Evolutionary conservation across 2,888 invertebrate species (phyloP), one percentile per base, ranked within the genome.

Genomic region (Parapristionchus giblindavisi): DNA sequence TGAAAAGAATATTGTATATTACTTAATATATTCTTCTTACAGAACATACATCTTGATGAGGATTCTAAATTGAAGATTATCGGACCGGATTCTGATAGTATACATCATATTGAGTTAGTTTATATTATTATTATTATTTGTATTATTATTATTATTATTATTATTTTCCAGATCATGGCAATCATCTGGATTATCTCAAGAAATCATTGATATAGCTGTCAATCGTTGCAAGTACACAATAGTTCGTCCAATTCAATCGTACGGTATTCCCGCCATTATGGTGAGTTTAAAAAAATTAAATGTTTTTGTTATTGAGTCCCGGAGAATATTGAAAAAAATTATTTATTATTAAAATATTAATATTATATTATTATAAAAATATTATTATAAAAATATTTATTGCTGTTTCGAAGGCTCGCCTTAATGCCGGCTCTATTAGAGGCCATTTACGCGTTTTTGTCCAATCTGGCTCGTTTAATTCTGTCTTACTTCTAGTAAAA

Each of bases 141-240:
- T 14, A 21, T 61, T 11, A 61, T n/a, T n/a, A n/a, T n/a, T n/a
- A n/a, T n/a, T n/a, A n/a, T 21, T 61, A 36, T 29, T 48, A 34
- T 24, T 6, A 17, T 76, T 24, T 21, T 77, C 27, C 56, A 81
- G 81, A 2, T 78, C 78, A 0, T 84, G 84, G 84, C 60, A 75
- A 14, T 79, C 81, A 32, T 79, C 80, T 1, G 77, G 77, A 0
- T 75, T 84, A 8, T 60, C 81, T 36, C 54, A 60, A 36, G 34
- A 14, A 3, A 48, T 81, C 2, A 63, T 80, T 54, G 51, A 80
- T 17, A 32, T 58, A 2, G 75, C 77, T 52, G 34, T 79, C 21
- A 48, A 68, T 8, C 65, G 71, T 1, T 61, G 77, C 58, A 61
- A 75, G 48, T 79, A 77, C 34, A 40, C 14, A 14, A 14, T 2